Conservation (phyloP, 23 tunicate genomes). For the Styela clava region DNA sequence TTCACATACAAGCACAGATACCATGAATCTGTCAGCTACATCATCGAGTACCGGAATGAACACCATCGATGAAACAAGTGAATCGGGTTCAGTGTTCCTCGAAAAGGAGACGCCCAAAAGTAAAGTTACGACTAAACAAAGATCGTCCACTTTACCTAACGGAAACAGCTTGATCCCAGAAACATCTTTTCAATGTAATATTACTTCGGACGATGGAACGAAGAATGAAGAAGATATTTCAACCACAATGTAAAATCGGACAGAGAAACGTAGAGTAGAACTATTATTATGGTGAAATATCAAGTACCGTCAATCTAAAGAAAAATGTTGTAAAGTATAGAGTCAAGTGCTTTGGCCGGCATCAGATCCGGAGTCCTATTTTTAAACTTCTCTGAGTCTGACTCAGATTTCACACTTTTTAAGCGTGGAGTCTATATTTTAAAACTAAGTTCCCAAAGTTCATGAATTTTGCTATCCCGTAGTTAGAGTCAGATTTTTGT, state of each 20-base stretch:
- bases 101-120: neutral
- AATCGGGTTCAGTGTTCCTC: neutral
- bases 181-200: neutral
- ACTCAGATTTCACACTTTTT: no score
- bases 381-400: no score
- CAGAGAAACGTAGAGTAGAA: no score
- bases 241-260: neutral
- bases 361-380: no score
- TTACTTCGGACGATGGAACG: neutral
- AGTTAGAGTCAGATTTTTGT: no score
- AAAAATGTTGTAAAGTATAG: no score
- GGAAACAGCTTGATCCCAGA: neutral
- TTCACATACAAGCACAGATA: neutral
- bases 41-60: neutral
- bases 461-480: no score
- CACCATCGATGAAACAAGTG: conserved; percentile 8
- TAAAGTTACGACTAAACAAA: neutral
- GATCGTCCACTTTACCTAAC: neutral
- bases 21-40: neutral
- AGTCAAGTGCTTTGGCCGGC: no score
- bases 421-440: no score
- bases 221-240: neutral
- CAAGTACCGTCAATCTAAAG: no score
- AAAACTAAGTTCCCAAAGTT: no score
- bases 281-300: no score